Percentiles rank a stretch among this genome's conserved stretches.
Evolutionary conservation across 2,797 vertebrate species (phyloP).

Genomic region (Yasuhikotakia modesta): DNA sequence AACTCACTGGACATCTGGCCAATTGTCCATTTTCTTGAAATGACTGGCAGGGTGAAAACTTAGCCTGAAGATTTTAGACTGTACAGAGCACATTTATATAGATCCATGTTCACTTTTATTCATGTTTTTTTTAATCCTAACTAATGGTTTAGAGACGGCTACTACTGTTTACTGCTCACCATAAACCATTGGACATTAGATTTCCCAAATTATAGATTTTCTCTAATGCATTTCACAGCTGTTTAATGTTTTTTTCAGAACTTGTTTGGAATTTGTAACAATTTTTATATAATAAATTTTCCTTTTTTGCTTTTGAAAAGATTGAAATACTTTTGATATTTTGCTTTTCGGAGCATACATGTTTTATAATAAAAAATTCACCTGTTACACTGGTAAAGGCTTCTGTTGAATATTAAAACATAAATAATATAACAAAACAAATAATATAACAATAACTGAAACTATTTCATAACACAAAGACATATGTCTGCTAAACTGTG

Average conservation of each 20-base stretch:
- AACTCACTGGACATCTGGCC: constrained; percentile 63
- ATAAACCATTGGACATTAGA: constrained; percentile 56
- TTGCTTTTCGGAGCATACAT: constrained; percentile 10
- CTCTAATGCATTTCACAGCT: constrained; percentile 51
- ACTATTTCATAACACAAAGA: not conserved
- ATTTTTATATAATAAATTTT: constrained; percentile 41
- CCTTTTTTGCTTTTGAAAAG: constrained; percentile 34
- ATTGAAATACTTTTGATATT: constrained; percentile 53
- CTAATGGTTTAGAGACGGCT: constrained; percentile 65
- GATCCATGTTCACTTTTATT: constrained; percentile 62
- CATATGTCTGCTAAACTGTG: not conserved
- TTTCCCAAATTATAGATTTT: constrained; percentile 49
- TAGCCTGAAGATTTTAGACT: constrained; percentile 66
- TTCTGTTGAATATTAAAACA: not conserved
- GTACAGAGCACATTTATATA: constrained; percentile 62
- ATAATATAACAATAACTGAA: too few relatives aligned
- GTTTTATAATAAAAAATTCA: constrained; percentile 17
- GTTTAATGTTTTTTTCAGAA: constrained; percentile 22
- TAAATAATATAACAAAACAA: too few relatives aligned
- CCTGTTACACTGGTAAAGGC: not conserved
- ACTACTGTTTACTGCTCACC: constrained; percentile 72
- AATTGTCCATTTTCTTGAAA: constrained; percentile 57
- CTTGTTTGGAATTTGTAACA: constrained; percentile 37
- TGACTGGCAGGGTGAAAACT: constrained; percentile 62
- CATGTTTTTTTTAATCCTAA: constrained; percentile 61